These are phyloP conservation scores for Hyalella azteca DNA, from an alignment of 2,888 invertebrate genomes.

Conservation along the genomic window DNA sequence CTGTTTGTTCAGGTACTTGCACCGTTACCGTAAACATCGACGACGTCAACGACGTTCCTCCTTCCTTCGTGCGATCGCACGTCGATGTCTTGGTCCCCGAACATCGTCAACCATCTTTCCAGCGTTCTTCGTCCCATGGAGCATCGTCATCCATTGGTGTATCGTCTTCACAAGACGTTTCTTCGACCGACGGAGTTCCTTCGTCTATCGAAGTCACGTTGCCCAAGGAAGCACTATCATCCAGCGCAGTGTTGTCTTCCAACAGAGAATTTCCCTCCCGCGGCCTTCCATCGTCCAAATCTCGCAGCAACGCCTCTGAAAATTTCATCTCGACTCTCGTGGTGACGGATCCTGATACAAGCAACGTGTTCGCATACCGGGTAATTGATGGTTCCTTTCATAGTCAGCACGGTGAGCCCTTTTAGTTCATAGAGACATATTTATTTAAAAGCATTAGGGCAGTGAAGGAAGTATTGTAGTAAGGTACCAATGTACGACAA, in stretches of 20 bases:
- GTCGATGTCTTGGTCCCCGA: slow-evolving; percentile 95
- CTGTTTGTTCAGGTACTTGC: slow-evolving; percentile 76
- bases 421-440: too few species aligned
- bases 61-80: slow-evolving; percentile 93
- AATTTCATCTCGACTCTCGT: neutral
- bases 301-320: neutral
- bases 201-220: too few species aligned
- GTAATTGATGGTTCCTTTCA: too few species aligned
- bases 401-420: too few species aligned
- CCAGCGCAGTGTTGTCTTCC: neutral
- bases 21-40: slow-evolving; percentile 93
- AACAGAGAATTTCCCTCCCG: neutral
- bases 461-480: too few species aligned
- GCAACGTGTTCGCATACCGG: slow-evolving; percentile 15
- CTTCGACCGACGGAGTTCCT: too few species aligned
- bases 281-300: neutral
- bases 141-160: too few species aligned
- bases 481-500: too few species aligned
- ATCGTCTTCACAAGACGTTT: too few species aligned
- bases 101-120: slow-evolving; percentile 71
- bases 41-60: slow-evolving; percentile 98
- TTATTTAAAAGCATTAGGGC: too few species aligned
- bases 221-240: too few species aligned
- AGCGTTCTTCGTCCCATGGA: too few species aligned
- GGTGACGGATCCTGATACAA: slow-evolving; percentile 32